A percentile compares a stretch with the other conserved stretches of the same genome.
These are phyloP conservation scores for Probaryconus sp. DNA, from an alignment of 1,140 invertebrate genomes.

Conservation along the genomic window DNA sequence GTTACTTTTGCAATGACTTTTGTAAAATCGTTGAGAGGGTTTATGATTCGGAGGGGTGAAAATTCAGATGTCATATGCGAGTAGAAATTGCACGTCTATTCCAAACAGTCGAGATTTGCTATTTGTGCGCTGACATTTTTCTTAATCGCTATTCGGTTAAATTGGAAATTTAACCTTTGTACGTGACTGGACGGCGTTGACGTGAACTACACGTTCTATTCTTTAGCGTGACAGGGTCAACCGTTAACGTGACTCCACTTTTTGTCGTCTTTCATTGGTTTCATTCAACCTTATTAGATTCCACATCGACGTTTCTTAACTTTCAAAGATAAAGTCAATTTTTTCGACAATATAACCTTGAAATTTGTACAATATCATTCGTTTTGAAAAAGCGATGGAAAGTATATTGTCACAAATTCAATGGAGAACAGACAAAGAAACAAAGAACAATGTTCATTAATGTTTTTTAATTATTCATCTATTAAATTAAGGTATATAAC, in stretches of 20 bases:
- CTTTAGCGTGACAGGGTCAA: background rate
- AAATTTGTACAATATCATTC: no score
- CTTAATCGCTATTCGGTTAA: constrained; percentile 25
- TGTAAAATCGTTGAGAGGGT: no score
- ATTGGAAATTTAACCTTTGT: constrained; percentile 25
- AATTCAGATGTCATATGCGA: background rate
- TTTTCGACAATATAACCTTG: no score
- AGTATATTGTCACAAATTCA: no score
- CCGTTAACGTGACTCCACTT: constrained; percentile 28
- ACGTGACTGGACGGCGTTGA: constrained; percentile 14
- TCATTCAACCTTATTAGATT: constrained; percentile 28
- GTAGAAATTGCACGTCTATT: constrained; percentile 8
- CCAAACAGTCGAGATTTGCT: background rate
- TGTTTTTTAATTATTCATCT: no score
- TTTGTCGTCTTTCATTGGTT: constrained; percentile 25
- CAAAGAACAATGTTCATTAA: no score
- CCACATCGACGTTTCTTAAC: constrained; percentile 10
- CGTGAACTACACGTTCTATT: background rate
- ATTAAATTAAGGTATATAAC: no score
- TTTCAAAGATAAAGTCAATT: no score
- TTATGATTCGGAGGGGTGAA: no score
- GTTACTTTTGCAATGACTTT: constrained; percentile 3
- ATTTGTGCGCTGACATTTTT: constrained; percentile 34
- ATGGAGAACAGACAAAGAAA: no score
- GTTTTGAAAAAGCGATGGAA: no score